phyloP scores from a whole-genome alignment of 2,113 vertebrate species.

The Hystrix brachyura region DNA sequence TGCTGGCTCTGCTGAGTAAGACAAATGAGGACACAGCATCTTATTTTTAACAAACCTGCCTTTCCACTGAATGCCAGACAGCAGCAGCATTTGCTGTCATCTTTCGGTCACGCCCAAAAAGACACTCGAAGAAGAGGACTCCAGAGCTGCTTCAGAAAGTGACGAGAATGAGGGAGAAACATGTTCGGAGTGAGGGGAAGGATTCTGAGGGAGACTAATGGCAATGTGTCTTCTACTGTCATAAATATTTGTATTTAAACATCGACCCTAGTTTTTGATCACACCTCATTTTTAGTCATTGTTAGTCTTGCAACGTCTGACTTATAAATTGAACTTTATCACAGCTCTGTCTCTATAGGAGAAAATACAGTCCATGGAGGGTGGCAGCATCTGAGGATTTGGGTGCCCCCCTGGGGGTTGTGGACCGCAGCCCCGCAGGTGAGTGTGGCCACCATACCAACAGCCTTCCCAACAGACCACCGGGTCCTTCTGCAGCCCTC shows the following conservation, averaged over 20 bases:
- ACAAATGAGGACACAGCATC: neutral
- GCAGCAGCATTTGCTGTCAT: neutral
- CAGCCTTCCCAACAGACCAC: neutral
- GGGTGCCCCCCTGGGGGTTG: too few species aligned
- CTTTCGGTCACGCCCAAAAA: neutral
- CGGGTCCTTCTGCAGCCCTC: neutral
- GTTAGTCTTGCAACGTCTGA: neutral
- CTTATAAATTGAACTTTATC: neutral
- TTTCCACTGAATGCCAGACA: too few species aligned
- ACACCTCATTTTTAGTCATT: neutral
- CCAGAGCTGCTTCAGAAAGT: neutral
- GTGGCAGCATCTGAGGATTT: neutral
- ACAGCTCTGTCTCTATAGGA: neutral
- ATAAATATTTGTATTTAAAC: neutral
- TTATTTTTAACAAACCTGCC: neutral
- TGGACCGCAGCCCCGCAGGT: too few species aligned
- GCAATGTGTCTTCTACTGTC: neutral
- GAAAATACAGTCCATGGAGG: neutral
- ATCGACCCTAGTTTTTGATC: neutral
- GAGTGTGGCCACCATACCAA: neutral
- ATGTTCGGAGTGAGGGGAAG: neutral
- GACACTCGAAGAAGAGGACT: neutral
- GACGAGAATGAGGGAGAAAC: neutral
- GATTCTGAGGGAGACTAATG: neutral
- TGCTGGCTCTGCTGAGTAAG: neutral